Conservation (phyloP, 1,140 invertebrate genomes). For the Micrasema longulum region DNA sequence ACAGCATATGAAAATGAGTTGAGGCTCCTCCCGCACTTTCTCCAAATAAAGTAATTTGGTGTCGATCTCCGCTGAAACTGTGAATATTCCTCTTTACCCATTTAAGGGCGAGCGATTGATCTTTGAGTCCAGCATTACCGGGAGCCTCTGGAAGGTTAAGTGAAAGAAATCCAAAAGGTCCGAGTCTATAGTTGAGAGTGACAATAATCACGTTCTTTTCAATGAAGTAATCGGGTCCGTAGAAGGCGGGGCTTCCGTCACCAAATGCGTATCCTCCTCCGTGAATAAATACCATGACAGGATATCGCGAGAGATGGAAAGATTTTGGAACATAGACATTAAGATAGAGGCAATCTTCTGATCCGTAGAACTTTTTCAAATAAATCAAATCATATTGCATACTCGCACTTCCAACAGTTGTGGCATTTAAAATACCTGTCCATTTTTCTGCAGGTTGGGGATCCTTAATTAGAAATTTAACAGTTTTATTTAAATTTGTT, state of each 20-base stretch:
- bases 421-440: slow-evolving; percentile 61
- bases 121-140: slow-evolving; percentile 79
- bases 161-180: slow-evolving; percentile 76
- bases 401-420: too few relatives aligned
- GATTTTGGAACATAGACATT: slow-evolving; percentile 58
- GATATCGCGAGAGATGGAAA: too few relatives aligned
- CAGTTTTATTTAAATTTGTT: too few relatives aligned
- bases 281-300: slow-evolving; percentile 79
- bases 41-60: slow-evolving; percentile 75
- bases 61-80: slow-evolving; percentile 78
- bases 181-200: slow-evolving; percentile 73
- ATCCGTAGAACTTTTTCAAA: slow-evolving; percentile 52
- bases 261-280: slow-evolving; percentile 74
- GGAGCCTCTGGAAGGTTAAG: slow-evolving; percentile 72
- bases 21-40: slow-evolving; percentile 73
- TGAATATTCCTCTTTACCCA: slow-evolving; percentile 76
- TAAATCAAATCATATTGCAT: too few relatives aligned
- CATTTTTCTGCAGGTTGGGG: slow-evolving; percentile 62
- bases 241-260: slow-evolving; percentile 59
- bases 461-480: slow-evolving; percentile 58
- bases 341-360: slow-evolving; percentile 57
- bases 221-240: slow-evolving; percentile 68
- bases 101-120: slow-evolving; percentile 74
- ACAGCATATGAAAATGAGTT: slow-evolving; percentile 56
- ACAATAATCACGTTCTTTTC: slow-evolving; percentile 70